phyloP scores from a whole-genome alignment of 2,113 vertebrate genomes.

The Orthonyx spaldingii region DNA sequence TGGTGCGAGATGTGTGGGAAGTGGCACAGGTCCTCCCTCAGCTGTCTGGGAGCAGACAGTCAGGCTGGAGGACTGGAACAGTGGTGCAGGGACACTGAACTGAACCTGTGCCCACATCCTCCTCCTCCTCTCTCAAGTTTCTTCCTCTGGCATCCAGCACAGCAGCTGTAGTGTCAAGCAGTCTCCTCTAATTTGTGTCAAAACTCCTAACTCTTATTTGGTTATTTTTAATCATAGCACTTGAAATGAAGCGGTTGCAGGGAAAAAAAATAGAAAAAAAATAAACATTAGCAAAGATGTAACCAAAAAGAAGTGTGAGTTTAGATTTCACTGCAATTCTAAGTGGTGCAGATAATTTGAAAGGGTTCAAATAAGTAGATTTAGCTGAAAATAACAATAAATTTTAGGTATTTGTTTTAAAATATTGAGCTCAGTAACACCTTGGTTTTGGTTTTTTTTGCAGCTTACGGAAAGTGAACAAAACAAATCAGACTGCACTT shows the following conservation, averaged over 20 bases:
- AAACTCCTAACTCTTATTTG: neutral
- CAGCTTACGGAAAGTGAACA: neutral
- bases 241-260: neutral
- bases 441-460: neutral
- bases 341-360: neutral
- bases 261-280: neutral
- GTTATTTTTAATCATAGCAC: neutral
- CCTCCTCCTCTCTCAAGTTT: neutral
- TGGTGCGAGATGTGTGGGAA: neutral
- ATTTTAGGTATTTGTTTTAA: neutral
- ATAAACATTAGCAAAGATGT: neutral
- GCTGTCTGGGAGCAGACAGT: neutral
- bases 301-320: neutral
- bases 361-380: neutral
- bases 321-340: neutral
- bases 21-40: neutral
- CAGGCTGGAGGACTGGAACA: neutral
- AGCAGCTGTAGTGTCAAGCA: neutral
- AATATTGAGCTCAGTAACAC: neutral
- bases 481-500: neutral
- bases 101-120: neutral
- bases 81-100: neutral
- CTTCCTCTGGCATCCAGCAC: neutral
- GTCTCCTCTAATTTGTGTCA: neutral
- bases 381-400: neutral